Conservation (phyloP, 2,113 vertebrate genomes). For the Vidua macroura region DNA sequence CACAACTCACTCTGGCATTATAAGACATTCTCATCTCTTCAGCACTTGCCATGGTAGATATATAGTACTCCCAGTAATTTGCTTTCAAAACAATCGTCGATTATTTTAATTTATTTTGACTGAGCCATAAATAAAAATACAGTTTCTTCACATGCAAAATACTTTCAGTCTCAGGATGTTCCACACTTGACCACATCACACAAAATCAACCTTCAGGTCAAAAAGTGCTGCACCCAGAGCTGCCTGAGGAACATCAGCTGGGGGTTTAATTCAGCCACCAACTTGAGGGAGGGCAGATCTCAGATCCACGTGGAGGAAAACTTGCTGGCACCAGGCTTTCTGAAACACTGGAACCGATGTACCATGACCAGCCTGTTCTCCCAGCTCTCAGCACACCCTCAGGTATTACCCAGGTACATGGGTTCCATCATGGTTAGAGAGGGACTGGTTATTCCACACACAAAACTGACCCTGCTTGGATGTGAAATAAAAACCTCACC, state of each 20-base stretch:
- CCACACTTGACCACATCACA: neutral
- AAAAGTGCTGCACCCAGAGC: neutral
- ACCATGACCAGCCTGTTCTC: neutral
- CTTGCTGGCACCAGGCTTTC: neutral
- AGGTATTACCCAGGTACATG: rapidly evolving
- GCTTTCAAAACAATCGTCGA: constrained; percentile 17
- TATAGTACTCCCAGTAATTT: neutral
- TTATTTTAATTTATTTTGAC: constrained; percentile 44
- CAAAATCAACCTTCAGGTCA: neutral
- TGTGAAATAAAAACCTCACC: neutral
- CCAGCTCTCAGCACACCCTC: neutral
- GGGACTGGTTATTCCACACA: neutral
- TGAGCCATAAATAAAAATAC: constrained; percentile 32
- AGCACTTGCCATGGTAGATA: constrained; percentile 10
- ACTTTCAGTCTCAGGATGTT: neutral
- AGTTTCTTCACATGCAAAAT: neutral
- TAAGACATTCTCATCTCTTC: neutral
- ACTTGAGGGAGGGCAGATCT: neutral
- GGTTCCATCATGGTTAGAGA: neutral
- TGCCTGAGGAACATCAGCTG: neutral
- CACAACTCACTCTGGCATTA: neutral
- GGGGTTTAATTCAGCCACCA: neutral
- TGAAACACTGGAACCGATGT: neutral
- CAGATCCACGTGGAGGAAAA: neutral
- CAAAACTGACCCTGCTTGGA: neutral